Base-by-base conservation (phyloP, 1,140 invertebrate genomes). In the Conopomorpha cramerella region DNA sequence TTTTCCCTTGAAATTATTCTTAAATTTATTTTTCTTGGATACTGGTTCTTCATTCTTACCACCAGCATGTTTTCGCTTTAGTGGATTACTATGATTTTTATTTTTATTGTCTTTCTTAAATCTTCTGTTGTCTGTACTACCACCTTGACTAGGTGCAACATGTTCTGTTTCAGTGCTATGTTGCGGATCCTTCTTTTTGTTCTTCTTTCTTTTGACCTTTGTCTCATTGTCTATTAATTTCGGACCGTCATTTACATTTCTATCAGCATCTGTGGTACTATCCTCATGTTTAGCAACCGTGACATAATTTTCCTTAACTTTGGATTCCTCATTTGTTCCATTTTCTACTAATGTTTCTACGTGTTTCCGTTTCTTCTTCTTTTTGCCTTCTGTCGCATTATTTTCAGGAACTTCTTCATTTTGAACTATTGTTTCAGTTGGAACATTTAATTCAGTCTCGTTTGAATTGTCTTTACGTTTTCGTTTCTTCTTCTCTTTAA, bases 1-100 rank as follows among this genome's bases (percentile, higher is more conserved):
- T 49, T 50, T 40, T 51, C 51, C 13, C 39, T 49, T 42, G 33
- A 36, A 30, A 46, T 44, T 58, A 11, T 43, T 45, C 39, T 50
- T 45, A 30, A 37, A 46, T 38, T 53, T 54, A 26, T 47, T 55
- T 49, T 66, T 56, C 43, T 57, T 46, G 31, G 31, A 43, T 34
- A 42, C 38, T 39, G 29, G 36, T 41, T 39, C 36, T 43, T 42
- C 41, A 33, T 44, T 39, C 38, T 38, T 39, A 39, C 39, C 44
- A 18, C 36, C 35, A 14, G 58, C 45, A 16, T 47, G 36, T 45
- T 46, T 55, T 37, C 45, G 33, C 41, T 36, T 40, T 14, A 30
- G 14, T 30, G 36, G 34, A 16, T 25, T 38, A 0, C 8, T 45
- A 12, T 25, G 28, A 11, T 8, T 29, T 10, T 38, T 26, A 13